These are phyloP conservation scores for Cataglyphis livida DNA, from an alignment of 2,888 invertebrate genomes.

Conservation along the genomic window DNA sequence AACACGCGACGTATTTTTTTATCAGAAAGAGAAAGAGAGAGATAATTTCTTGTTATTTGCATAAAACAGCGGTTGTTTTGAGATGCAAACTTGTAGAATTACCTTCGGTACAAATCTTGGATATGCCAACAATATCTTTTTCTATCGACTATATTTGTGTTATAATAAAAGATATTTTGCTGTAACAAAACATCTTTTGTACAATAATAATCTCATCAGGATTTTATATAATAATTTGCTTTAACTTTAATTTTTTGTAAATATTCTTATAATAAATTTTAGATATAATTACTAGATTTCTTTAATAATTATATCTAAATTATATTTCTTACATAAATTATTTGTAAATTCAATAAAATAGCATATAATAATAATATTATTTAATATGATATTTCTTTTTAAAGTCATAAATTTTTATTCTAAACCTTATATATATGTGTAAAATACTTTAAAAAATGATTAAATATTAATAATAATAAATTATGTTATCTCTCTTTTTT, in stretches of 20 bases:
- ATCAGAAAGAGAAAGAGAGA: neutral
- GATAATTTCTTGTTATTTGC: constrained; percentile 6
- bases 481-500: neutral
- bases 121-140: constrained; percentile 63
- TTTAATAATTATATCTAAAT: neutral
- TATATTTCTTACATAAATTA: neutral
- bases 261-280: neutral
- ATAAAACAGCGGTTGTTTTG: neutral
- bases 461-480: neutral
- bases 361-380: neutral
- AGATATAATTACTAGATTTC: neutral
- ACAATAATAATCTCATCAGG: neutral
- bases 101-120: constrained; percentile 43
- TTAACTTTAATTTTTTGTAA: neutral
- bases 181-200: constrained; percentile 12
- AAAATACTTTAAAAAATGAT: neutral
- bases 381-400: neutral
- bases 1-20: neutral
- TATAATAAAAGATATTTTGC: constrained; percentile 35
- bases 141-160: constrained; percentile 42
- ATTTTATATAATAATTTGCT: neutral
- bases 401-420: neutral
- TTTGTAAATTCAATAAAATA: neutral
- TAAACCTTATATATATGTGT: neutral
- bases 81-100: constrained; percentile 23